Conservation (phyloP, 2,797 vertebrate genomes). For the Pipistrellus pygmaeus region DNA sequence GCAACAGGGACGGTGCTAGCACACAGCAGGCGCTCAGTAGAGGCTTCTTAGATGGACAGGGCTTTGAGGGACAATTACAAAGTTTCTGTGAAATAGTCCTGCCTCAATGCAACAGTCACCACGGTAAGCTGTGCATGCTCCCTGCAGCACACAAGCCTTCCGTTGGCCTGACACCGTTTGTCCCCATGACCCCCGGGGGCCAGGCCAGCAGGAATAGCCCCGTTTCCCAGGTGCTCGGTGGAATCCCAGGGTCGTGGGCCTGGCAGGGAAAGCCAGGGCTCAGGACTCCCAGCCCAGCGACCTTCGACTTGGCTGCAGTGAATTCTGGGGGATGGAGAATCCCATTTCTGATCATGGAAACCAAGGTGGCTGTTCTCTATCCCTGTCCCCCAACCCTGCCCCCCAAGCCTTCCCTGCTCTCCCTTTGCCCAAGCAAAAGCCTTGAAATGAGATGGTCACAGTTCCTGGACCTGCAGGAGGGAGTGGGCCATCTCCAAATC, state of each 20-base stretch:
- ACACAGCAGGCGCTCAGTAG: background rate
- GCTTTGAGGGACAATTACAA: fast-evolving
- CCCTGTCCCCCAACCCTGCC: fast-evolving
- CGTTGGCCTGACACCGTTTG: fast-evolving
- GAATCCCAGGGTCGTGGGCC: background rate
- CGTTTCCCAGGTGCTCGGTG: background rate
- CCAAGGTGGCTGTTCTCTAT: background rate
- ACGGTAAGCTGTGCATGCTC: fast-evolving
- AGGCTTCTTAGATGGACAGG: background rate
- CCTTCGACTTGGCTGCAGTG: fast-evolving
- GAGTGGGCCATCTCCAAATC: background rate
- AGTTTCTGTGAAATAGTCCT: background rate
- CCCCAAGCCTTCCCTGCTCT: background rate
- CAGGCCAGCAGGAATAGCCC: fast-evolving
- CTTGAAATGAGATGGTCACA: background rate
- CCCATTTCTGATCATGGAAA: background rate
- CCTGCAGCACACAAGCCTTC: background rate
- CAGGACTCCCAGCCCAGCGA: fast-evolving
- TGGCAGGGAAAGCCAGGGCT: background rate
- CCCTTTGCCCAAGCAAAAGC: background rate
- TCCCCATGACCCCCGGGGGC: background rate
- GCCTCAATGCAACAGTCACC: fast-evolving
- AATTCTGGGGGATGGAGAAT: background rate
- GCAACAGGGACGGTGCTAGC: fast-evolving
- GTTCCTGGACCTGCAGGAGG: background rate